phyloP scores from a whole-genome alignment of 2,113 vertebrate species.

The Ibidorhyncha struthersii region DNA sequence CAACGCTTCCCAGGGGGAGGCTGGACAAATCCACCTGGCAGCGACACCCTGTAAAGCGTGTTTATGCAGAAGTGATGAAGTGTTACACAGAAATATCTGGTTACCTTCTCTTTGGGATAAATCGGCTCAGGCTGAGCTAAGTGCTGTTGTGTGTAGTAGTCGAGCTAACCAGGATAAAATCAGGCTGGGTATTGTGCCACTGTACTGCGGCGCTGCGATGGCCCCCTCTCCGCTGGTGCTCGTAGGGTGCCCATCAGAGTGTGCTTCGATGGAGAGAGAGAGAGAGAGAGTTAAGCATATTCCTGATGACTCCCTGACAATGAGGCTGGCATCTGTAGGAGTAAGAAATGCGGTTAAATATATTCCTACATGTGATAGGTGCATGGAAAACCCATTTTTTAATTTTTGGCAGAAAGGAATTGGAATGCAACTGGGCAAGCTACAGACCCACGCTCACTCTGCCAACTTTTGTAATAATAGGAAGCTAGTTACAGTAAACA shows the following conservation, averaged over 20 bases:
- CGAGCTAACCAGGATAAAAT: neutral
- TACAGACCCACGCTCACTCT: conserved; percentile 28
- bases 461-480: conserved; percentile 72
- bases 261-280: neutral
- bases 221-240: neutral
- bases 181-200: neutral
- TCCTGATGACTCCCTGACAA: neutral
- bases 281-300: neutral
- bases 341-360: neutral
- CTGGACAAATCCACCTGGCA: neutral
- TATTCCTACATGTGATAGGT: conserved; percentile 50
- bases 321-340: neutral
- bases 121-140: neutral
- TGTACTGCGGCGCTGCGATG: neutral
- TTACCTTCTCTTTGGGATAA: neutral
- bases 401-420: conserved; percentile 58
- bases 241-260: neutral
- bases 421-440: conserved; percentile 63
- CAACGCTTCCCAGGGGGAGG: rapidly evolving
- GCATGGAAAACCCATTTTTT: conserved; percentile 63
- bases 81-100: neutral
- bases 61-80: neutral
- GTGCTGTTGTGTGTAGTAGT: neutral
- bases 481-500: conserved; percentile 72
- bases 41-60: neutral